A percentile compares a stretch with the other conserved stretches of the same genome.
phyloP scores from a whole-genome alignment of 1,140 invertebrate species.

The Bombyx mandarina region DNA sequence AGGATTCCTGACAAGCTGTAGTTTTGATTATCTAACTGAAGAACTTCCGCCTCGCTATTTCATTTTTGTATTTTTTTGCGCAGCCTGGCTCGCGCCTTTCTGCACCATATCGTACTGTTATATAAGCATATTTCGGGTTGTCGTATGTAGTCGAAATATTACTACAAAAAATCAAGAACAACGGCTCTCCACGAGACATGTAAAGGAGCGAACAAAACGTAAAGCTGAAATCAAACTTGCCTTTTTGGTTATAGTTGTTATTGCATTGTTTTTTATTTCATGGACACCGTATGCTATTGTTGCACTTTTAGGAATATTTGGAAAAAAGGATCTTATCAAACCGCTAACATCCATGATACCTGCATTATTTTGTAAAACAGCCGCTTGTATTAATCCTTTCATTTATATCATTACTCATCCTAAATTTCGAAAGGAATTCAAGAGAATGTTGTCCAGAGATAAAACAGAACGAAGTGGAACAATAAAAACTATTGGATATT shows the following conservation, averaged over 20 bases:
- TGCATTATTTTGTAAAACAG: slow-evolving; percentile 81
- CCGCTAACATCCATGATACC: slow-evolving; percentile 81
- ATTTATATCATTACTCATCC: slow-evolving; percentile 82
- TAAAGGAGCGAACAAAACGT: slow-evolving; percentile 75
- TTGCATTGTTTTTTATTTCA: slow-evolving; percentile 79
- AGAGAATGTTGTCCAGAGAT: slow-evolving; percentile 54
- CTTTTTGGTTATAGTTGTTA: slow-evolving; percentile 76
- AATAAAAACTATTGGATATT: slow-evolving; percentile 42
- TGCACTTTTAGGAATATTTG: slow-evolving; percentile 79
- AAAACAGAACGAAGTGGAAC: slow-evolving; percentile 52
- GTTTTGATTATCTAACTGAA: slow-evolving; percentile 83
- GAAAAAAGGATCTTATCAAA: slow-evolving; percentile 73
- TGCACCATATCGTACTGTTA: slow-evolving; percentile 80
- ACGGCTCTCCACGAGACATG: slow-evolving; percentile 66
- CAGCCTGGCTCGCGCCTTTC: slow-evolving; percentile 80
- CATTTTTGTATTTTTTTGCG: slow-evolving; percentile 78
- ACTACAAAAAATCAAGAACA: slow-evolving; percentile 42
- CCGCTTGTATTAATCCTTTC: slow-evolving; percentile 82
- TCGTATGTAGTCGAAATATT: slow-evolving; percentile 69
- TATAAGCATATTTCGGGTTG: slow-evolving; percentile 76
- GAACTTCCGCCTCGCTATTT: slow-evolving; percentile 71
- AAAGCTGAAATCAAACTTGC: slow-evolving; percentile 79
- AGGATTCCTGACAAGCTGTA: slow-evolving; percentile 84
- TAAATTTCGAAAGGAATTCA: slow-evolving; percentile 74
- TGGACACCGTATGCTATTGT: slow-evolving; percentile 85